Conservation (phyloP, 2,113 vertebrate genomes). For the Chloropsis hardwickii region DNA sequence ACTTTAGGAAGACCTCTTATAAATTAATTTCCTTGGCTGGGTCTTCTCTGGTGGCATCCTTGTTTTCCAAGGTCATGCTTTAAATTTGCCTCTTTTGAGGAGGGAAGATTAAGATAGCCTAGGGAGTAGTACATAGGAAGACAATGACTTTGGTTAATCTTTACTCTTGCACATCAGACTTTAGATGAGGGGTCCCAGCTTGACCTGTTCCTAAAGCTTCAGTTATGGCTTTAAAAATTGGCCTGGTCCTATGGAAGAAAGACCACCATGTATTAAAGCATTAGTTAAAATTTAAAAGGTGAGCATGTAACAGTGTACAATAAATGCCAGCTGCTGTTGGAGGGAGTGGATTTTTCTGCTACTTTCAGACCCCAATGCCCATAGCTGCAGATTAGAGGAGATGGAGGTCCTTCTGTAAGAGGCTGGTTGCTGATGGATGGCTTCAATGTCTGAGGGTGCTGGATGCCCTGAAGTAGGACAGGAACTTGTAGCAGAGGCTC, state of each 20-base stretch:
- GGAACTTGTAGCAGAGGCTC: conserved; percentile 94
- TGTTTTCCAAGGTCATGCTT: not conserved
- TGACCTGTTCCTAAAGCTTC: conserved; percentile 44
- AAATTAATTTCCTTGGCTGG: not conserved
- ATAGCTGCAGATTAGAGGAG: conserved; percentile 21
- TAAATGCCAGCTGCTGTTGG: conserved; percentile 28
- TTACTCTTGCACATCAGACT: not conserved
- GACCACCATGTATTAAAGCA: conserved; percentile 32
- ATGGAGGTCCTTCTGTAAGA: conserved; percentile 43
- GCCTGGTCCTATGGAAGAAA: conserved; percentile 13
- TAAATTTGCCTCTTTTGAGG: not conserved
- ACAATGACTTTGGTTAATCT: conserved; percentile 30
- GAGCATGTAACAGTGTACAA: conserved; percentile 12
- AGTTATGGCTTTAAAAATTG: conserved; percentile 62
- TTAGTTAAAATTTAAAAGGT: conserved; percentile 26
- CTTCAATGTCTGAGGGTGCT: conserved; percentile 86
- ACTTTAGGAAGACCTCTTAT: conserved; percentile 1
- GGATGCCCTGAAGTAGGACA: conserved; percentile 93
- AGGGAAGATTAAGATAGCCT: not conserved
- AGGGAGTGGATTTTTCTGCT: conserved; percentile 33
- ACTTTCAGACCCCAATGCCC: conserved; percentile 31
- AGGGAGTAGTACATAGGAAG: not conserved
- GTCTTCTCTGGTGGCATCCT: not conserved
- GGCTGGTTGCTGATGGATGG: not conserved
- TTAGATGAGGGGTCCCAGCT: not conserved